Conservation (phyloP, 2,113 vertebrate genomes). For the Anolis sagrei region DNA sequence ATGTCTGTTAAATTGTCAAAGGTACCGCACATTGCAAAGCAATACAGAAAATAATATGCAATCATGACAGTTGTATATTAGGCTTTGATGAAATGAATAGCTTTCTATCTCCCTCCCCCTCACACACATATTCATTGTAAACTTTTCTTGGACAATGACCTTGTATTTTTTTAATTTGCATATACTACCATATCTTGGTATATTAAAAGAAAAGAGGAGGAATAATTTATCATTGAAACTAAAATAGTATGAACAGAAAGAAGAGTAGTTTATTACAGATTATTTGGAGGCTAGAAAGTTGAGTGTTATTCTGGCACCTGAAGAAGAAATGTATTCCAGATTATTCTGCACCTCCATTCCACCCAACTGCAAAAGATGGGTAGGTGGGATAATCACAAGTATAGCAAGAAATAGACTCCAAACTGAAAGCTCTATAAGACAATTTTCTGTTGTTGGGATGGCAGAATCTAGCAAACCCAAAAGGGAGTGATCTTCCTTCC, state of each 20-base stretch:
- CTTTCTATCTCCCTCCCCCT: not conserved
- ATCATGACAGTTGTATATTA: constrained; percentile 52
- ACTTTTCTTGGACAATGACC: constrained; percentile 23
- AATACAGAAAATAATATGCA: constrained; percentile 43
- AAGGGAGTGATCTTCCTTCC: too few relatives aligned
- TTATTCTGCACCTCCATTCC: too few relatives aligned
- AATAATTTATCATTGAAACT: constrained; percentile 25
- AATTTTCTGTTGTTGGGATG: too few relatives aligned
- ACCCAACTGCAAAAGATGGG: not conserved
- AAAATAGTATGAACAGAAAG: not conserved
- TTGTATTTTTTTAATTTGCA: constrained; percentile 1
- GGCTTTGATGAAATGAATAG: constrained; percentile 59
- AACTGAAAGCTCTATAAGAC: not conserved
- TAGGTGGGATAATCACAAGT: too few relatives aligned
- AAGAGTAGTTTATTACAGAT: not conserved
- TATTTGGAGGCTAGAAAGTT: not conserved
- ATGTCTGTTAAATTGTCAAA: constrained; percentile 59
- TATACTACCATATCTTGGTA: not conserved
- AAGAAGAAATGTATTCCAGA: not conserved
- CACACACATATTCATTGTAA: not conserved
- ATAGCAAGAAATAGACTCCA: not conserved
- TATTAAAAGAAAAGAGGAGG: not conserved
- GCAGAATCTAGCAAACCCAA: too few relatives aligned
- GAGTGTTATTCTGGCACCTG: not conserved
- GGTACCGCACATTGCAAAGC: constrained; percentile 38